These are phyloP conservation scores for Lasioglossum marginatum DNA, from an alignment of 2,888 invertebrate species.

Conservation along the genomic window DNA sequence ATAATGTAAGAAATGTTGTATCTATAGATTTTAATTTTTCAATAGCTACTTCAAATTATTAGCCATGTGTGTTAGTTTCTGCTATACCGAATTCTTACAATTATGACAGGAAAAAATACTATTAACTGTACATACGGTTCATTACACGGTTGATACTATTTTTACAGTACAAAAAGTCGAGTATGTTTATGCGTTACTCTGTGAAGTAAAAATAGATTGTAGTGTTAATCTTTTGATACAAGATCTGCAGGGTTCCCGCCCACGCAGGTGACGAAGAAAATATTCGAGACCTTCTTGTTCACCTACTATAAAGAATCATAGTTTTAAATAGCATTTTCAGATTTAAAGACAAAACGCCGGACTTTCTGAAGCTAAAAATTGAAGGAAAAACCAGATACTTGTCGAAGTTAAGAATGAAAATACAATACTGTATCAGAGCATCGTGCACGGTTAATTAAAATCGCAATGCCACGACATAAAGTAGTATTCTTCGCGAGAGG, in stretches of 20 bases:
- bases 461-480: not conserved
- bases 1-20: not conserved
- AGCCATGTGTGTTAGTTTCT: not conserved
- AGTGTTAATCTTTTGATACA: not conserved
- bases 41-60: not conserved
- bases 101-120: not conserved
- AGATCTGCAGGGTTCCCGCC: not conserved
- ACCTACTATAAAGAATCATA: not conserved
- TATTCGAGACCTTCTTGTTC: not conserved
- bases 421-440: not conserved
- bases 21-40: not conserved
- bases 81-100: not conserved
- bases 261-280: not conserved
- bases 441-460: not conserved
- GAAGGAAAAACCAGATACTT: not conserved
- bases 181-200: not conserved
- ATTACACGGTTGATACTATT: not conserved
- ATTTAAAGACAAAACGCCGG: not conserved
- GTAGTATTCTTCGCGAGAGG: not conserved
- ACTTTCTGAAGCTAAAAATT: not conserved
- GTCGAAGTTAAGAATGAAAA: not conserved
- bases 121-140: not conserved
- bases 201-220: not conserved
- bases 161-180: not conserved
- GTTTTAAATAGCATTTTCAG: not conserved